Evolutionary conservation across 2,797 vertebrate species (phyloP).

Genomic region (Gastrophryne carolinensis): DNA sequence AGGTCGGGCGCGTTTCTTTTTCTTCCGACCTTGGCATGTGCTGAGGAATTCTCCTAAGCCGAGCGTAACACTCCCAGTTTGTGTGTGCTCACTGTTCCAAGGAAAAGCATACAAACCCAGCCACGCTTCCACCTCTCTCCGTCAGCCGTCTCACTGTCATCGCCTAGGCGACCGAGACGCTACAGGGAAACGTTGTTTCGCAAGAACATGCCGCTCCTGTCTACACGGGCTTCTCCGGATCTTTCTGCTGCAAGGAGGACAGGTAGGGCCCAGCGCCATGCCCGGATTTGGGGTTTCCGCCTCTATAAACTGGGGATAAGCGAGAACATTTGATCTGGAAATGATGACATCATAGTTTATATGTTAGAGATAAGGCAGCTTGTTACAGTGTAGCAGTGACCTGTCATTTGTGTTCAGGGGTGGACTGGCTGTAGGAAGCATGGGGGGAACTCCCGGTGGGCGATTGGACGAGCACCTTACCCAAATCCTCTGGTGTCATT

Average conservation of each 20-base stretch:
- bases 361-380: no score
- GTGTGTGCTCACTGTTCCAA: conserved; percentile 54
- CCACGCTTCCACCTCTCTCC: conserved; percentile 66
- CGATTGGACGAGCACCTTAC: no score
- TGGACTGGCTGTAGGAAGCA: no score
- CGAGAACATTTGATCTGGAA: no score
- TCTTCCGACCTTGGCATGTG: neutral
- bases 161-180: conserved; percentile 83
- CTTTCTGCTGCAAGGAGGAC: conserved; percentile 33
- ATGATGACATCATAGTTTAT: no score
- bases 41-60: neutral
- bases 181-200: conserved; percentile 61
- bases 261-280: conserved; percentile 58
- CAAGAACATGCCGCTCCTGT: conserved; percentile 57
- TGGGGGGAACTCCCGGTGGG: no score
- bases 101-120: conserved; percentile 62
- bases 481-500: no score
- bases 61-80: conserved; percentile 42
- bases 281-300: no score
- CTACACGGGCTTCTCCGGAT: conserved; percentile 55
- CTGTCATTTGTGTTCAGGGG: no score
- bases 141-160: conserved; percentile 70
- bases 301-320: no score
- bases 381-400: no score
- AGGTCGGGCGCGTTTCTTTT: neutral